These are phyloP conservation scores for Hypselothyrea guttata DNA, from an alignment of 2,888 invertebrate species.

Conservation along the genomic window DNA sequence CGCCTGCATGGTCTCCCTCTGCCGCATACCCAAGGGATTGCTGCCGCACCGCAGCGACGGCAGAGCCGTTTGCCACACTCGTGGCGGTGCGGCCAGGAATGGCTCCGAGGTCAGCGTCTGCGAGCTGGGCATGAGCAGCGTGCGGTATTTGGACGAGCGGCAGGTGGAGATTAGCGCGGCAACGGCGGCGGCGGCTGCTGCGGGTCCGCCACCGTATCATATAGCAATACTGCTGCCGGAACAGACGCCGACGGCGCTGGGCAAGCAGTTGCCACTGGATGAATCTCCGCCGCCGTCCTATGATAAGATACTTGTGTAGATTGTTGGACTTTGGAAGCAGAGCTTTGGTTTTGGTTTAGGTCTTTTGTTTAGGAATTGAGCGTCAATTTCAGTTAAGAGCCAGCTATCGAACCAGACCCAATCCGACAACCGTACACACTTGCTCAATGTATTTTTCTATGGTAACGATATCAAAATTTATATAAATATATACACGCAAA, in stretches of 20 bases:
- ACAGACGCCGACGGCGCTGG: slow-evolving; percentile 62
- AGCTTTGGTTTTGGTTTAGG: slow-evolving; percentile 32
- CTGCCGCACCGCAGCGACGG: slow-evolving; percentile 62
- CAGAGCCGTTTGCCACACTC: slow-evolving; percentile 59
- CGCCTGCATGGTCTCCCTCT: slow-evolving; percentile 86
- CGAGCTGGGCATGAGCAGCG: slow-evolving; percentile 57
- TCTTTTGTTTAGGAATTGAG: slow-evolving; percentile 56
- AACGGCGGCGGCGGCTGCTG: slow-evolving; percentile 63
- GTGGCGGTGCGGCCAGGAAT: slow-evolving; percentile 48
- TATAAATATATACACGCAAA: slow-evolving; percentile 70
- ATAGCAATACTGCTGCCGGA: slow-evolving; percentile 90
- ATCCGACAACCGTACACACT: slow-evolving; percentile 54
- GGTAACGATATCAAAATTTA: slow-evolving; percentile 71
- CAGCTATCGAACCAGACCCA: slow-evolving; percentile 41
- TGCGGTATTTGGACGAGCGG: slow-evolving; percentile 57
- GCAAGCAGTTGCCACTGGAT: slow-evolving; percentile 76
- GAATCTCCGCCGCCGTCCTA: slow-evolving; percentile 89
- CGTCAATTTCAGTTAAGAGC: slow-evolving; percentile 53
- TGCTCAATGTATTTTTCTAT: slow-evolving; percentile 70
- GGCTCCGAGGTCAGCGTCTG: slow-evolving; percentile 48
- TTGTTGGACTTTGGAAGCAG: slow-evolving; percentile 23
- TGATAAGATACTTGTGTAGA: slow-evolving; percentile 88
- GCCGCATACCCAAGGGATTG: slow-evolving; percentile 83
- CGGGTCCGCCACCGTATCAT: slow-evolving; percentile 90
- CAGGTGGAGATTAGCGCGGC: slow-evolving; percentile 46